Conservation (phyloP, 2,113 vertebrate species). For the Labeo rohita region DNA sequence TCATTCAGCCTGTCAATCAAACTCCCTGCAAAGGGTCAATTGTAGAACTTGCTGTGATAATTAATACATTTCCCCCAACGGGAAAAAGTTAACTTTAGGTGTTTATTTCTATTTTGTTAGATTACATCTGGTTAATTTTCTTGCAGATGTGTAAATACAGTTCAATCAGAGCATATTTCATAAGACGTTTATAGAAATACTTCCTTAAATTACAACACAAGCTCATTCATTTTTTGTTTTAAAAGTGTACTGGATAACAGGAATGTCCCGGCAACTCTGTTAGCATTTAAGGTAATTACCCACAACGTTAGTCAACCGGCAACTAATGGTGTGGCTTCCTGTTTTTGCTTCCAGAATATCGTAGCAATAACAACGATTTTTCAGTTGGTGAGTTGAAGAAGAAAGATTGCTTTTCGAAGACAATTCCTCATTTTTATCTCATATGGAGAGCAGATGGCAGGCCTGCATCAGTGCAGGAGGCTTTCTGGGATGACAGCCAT, state of each 20-base stretch:
- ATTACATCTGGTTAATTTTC: background rate
- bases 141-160: background rate
- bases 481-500: slow-evolving; percentile 82
- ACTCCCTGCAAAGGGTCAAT: no score
- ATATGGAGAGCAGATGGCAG: slow-evolving; percentile 82
- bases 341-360: slow-evolving; percentile 5
- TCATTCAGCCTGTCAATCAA: no score
- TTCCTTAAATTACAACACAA: background rate
- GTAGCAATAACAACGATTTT: slow-evolving; percentile 7
- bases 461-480: slow-evolving; percentile 76
- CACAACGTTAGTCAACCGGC: background rate
- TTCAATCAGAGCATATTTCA: background rate
- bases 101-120: background rate
- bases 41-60: no score
- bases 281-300: background rate
- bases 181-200: background rate
- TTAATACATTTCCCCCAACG: background rate
- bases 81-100: background rate
- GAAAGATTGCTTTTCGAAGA: slow-evolving; percentile 70
- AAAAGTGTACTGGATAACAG: background rate
- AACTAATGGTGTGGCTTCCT: background rate
- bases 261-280: slow-evolving; percentile 1
- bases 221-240: background rate
- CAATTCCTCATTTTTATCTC: slow-evolving; percentile 74
- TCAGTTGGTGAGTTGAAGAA: slow-evolving; percentile 44